Evolutionary conservation across 2,113 vertebrate species (phyloP).

Genomic region (Syngnathus scovelli): DNA sequence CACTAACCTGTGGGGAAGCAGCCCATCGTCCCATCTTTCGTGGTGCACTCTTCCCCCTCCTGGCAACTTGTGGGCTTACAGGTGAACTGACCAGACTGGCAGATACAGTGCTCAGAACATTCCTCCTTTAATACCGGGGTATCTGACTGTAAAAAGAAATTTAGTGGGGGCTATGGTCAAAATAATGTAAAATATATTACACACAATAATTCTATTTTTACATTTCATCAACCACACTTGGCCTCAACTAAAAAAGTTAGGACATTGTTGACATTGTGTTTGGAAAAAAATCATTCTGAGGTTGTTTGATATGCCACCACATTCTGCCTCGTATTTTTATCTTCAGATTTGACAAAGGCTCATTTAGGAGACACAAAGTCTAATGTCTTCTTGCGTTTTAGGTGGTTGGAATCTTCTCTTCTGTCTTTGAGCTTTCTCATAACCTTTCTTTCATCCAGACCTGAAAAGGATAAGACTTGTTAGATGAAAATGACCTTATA

Average conservation of each 20-base stretch:
- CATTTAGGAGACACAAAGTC: neutral
- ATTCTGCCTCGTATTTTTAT: neutral
- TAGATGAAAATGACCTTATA: slow-evolving; percentile 11
- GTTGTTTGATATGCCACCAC: neutral
- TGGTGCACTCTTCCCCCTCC: slow-evolving; percentile 16
- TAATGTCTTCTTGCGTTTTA: neutral
- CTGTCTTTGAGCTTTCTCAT: neutral
- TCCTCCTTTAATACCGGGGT: neutral
- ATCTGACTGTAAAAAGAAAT: slow-evolving; percentile 3
- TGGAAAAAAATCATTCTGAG: neutral
- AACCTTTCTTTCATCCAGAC: neutral
- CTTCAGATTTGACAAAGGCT: neutral
- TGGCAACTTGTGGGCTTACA: slow-evolving; percentile 10
- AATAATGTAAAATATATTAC: neutral
- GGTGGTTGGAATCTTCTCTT: neutral
- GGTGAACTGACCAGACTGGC: slow-evolving; percentile 17
- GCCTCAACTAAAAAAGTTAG: too few species aligned
- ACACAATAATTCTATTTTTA: neutral
- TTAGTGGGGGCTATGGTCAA: neutral
- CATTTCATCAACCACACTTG: too few species aligned
- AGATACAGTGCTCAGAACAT: slow-evolving; percentile 19
- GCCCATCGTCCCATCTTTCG: slow-evolving; percentile 3
- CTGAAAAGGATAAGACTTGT: neutral
- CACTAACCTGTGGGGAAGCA: slow-evolving; percentile 19
- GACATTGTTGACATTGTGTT: neutral